These are phyloP conservation scores for Notolepis coatsorum DNA, from an alignment of 2,797 vertebrate genomes.

Conservation along the genomic window DNA sequence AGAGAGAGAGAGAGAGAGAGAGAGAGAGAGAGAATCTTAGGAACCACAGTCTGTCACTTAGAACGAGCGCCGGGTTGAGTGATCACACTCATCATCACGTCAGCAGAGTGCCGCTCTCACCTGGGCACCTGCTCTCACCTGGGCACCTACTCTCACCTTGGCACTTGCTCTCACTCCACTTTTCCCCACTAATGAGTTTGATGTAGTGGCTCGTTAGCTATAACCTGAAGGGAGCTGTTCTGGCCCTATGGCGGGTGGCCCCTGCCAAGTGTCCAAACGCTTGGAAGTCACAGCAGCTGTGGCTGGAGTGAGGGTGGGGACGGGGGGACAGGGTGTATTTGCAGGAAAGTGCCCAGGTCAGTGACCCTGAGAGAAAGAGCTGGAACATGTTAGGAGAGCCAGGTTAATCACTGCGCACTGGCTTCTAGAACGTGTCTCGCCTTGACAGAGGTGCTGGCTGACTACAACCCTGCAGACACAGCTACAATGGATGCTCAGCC, in stretches of 20 bases:
- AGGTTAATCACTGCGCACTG: conserved; percentile 75
- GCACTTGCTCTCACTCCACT: conserved; percentile 33
- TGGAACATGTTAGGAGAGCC: conserved; percentile 62
- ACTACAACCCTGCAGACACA: conserved; percentile 45
- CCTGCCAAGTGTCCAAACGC: conserved; percentile 77
- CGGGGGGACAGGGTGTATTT: conserved; percentile 67
- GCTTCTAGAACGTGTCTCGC: conserved; percentile 58
- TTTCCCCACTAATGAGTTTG: conserved; percentile 83
- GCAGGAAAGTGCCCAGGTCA: conserved; percentile 60
- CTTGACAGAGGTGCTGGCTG: conserved; percentile 21
- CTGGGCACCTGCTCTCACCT: conserved; percentile 59
- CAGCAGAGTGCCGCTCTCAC: conserved; percentile 30
- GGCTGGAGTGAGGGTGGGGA: conserved; percentile 37
- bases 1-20: too few relatives aligned
- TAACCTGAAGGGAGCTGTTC: conserved; percentile 85
- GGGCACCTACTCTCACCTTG: too few relatives aligned
- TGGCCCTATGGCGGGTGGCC: conserved; percentile 74
- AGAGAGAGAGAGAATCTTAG: too few relatives aligned
- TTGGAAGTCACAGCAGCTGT: conserved; percentile 73
- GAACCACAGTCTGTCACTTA: not conserved
- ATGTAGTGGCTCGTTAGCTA: conserved; percentile 84
- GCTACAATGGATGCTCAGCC: conserved; percentile 20
- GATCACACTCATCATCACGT: not conserved
- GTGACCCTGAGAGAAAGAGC: conserved; percentile 65
- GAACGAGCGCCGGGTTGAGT: too few relatives aligned